phyloP scores from a whole-genome alignment of 2,888 invertebrate genomes.

The Junonia oenone region DNA sequence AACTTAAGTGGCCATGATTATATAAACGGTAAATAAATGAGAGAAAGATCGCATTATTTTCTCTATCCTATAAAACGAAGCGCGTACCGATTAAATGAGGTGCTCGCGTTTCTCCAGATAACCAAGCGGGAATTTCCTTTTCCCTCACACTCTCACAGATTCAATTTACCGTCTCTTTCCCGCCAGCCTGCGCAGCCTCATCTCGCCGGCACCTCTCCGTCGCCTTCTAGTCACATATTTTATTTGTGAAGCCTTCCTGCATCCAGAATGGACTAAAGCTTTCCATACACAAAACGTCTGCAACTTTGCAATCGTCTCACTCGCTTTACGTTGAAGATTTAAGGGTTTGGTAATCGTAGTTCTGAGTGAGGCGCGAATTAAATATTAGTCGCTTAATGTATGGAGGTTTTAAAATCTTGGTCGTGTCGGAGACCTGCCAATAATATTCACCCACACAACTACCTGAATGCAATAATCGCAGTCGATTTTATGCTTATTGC shows the following conservation, averaged over 20 bases:
- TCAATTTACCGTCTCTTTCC: constrained; percentile 43
- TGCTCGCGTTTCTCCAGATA: constrained; percentile 79
- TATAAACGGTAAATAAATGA: constrained; percentile 25
- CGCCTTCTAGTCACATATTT: constrained; percentile 79
- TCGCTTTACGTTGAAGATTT: constrained; percentile 11
- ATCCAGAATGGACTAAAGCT: constrained; percentile 68
- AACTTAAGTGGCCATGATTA: no score
- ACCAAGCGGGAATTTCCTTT: constrained; percentile 52
- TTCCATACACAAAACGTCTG: constrained; percentile 50
- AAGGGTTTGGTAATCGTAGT: not conserved
- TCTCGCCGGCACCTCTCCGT: constrained; percentile 73
- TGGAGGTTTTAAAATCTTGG: constrained; percentile 48
- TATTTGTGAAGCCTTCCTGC: constrained; percentile 77
- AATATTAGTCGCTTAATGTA: constrained; percentile 43
- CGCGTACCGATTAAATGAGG: constrained; percentile 79
- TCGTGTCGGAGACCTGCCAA: constrained; percentile 65
- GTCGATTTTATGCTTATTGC: constrained; percentile 63
- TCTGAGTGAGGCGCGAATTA: constrained; percentile 6
- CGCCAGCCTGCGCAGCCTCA: constrained; percentile 66
- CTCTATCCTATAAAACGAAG: constrained; percentile 72
- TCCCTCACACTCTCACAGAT: constrained; percentile 39
- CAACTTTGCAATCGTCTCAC: constrained; percentile 22
- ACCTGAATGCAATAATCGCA: constrained; percentile 58
- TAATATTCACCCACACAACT: constrained; percentile 73
- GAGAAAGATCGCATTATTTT: constrained; percentile 63